Evolutionary conservation across 1,140 invertebrate genomes (phyloP), one percentile per base, ranked within the genome.

Genomic region (Armadillidium nasatum): DNA sequence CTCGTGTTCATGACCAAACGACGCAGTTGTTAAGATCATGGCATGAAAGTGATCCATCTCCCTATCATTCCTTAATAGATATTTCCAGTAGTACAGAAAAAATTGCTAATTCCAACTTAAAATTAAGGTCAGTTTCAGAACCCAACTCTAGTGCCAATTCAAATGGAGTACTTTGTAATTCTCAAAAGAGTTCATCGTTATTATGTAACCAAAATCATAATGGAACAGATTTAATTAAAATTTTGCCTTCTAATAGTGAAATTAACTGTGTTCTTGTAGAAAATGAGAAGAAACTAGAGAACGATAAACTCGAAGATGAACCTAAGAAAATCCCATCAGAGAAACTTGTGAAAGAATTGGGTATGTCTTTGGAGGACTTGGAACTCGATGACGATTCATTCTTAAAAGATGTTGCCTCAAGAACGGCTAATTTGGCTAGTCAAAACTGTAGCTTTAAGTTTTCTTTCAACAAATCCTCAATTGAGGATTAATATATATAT

Each of bases 401-500:
- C 70, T 71, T 78, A 13, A 78, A 73, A 54, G 77, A 78, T 66
- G 77, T 78, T 76, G 77, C 77, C 50, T 76, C 75, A 10, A 75
- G 77, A 68, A 78, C 77, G n/a, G 77, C 70, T 22, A 74, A 74
- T 50, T 73, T 78, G 44, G 77, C 77, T 33, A 78, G 74, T 46
- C 74, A 76, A 19, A 78, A 76, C 60, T 78, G 54, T 71, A 78
- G 77, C 68, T 78, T 78, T 73, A 78, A 78, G 45, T 75, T 78
- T 67, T 78, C 77, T 7, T 78, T 78, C 43, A 76, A 74, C 10
- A 76, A 74, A 60, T 74, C 75, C 50, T 75, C 74, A 44, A 76
- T 74, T 54, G 74, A 78, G 44, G 77, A 78, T 73, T 74, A 78
- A 46, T 78, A 6, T 33, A 33, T 33, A 33, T 33, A 33, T 33